Evolutionary conservation across 2,113 vertebrate species (phyloP), one percentile per base, ranked within the genome.

Genomic region (Phyllostomus discolor): DNA sequence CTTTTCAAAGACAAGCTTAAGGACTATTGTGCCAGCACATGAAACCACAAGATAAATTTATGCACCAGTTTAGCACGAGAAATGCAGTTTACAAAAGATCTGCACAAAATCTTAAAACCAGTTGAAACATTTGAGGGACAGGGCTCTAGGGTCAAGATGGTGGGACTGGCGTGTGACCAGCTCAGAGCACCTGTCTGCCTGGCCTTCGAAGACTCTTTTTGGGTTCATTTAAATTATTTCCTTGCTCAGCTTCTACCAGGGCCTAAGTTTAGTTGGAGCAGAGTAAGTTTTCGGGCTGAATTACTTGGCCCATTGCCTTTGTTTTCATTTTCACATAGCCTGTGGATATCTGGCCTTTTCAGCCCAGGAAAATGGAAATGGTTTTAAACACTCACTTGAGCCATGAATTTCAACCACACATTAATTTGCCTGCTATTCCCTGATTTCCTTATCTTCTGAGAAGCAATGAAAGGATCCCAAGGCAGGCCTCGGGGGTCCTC

Each of bases 331-430:
- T 86, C 88, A 87, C 85, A 75, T 92, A 80, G 88, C 94, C 96
- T 92, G 92, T 96, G 92, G 94, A 57, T 97, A 96, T 95, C 81
- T 96, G 94, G 95, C 96, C 94, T 96, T 96, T 96, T 97, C 94
- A 95, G 96, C 90, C 90, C 95, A 94, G 85, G 95, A 92, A 97
- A 97, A 92, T 95, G 92, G 90, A 97, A 97, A 93, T 94, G 76
- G 72, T 85, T 97, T 95, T 85, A 97, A 97, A 92, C 88, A 94
- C 52, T 92, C 80, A 84, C 54, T 96, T 84, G 90, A 88, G 78
- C 85, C 78, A 22, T 91, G 85, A 91, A 73, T 96, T 97, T 95
- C 64, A 94, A 59, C 70, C 28, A 4, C 66, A 26, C 89, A 88
- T 96, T 86, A 82, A 84, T 94, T 88, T 94, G 90, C 66, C 66